Percentiles rank a stretch among this genome's conserved stretches.
phyloP scores from a whole-genome alignment of 2,113 vertebrate species.

The Andinoacara biseriatus region DNA sequence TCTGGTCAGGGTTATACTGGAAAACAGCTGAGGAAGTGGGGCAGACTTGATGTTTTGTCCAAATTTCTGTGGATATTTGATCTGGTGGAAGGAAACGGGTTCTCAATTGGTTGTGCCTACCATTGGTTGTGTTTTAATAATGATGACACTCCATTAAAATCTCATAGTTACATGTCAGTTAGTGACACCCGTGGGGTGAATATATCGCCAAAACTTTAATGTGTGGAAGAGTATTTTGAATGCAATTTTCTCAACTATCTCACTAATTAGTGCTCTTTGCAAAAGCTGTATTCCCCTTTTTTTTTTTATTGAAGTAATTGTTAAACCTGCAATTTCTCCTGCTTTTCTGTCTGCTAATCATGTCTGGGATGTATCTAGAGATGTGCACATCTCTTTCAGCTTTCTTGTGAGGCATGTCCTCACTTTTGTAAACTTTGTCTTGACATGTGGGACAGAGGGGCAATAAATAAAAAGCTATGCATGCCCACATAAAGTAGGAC shows the following conservation, averaged over 20 bases:
- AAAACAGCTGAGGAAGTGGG: background rate
- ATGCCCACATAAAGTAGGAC: background rate
- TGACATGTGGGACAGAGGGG: background rate
- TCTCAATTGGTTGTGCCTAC: background rate
- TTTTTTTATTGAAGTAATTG: background rate
- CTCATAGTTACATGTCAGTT: too few relatives aligned
- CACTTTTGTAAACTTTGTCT: background rate
- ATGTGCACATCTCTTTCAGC: background rate
- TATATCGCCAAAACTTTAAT: background rate
- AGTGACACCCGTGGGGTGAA: background rate
- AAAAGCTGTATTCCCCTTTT: background rate
- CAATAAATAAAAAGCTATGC: background rate
- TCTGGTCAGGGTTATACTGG: background rate
- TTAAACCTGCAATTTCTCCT: background rate
- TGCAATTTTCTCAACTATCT: background rate
- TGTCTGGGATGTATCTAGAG: background rate
- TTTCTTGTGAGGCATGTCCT: background rate
- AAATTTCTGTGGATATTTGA: background rate
- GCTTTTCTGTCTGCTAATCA: background rate
- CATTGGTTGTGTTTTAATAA: background rate
- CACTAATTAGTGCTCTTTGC: background rate
- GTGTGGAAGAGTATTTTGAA: background rate
- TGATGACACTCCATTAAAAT: background rate
- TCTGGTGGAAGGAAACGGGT: background rate
- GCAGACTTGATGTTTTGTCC: background rate